Base-by-base conservation (phyloP, 2,797 vertebrate genomes). In the Neosalanx taihuensis region DNA sequence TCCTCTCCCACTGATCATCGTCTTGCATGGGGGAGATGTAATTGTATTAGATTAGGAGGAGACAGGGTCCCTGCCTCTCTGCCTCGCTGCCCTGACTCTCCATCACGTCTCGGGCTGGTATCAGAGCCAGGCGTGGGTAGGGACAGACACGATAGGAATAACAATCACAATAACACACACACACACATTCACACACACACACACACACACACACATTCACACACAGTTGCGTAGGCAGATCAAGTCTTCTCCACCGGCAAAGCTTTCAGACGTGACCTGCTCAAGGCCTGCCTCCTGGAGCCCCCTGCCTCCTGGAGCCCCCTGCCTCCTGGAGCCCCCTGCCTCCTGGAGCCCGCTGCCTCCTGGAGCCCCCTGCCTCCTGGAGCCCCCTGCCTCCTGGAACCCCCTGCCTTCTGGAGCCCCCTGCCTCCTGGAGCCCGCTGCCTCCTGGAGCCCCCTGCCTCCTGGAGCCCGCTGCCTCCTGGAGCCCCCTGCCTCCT, bases 11-110 rank as follows among this genome's bases (percentile, higher is more conserved):
- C 46, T 67, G 72, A 84, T 69, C 72, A 74, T 73, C 57, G 41
- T 64, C 29, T n/a, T 18, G 23, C 37, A 63, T 57, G 67, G 23
- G 33, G 76, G 72, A 76, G 76, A 71, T 72, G 66, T 84, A 76
- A 87, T 87, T 85, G 76, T 76, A 80, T 86, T 77, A 81, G 72
- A 83, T 82, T 75, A 81, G 76, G 23, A 64, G 72, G 2, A 65
- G 70, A 71, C 58, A 37, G 70, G 20, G 35, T 64, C 26, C 53
- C 26, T 29, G 10, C 5, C 66, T 56, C 29, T 31, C 4, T 35
- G 15, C 63, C 71, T 64, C 69, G 35, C 35, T n/a, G 6, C 64
- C 65, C 51, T 57, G 58, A 77, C 70, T 79, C 56, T 67, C 81
- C 75, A 37, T 9, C 74, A 58, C 41, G 74, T 70, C 76, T 82